Evolutionary conservation across 2,888 invertebrate species (phyloP).

Genomic region (Panzeria rudis): DNA sequence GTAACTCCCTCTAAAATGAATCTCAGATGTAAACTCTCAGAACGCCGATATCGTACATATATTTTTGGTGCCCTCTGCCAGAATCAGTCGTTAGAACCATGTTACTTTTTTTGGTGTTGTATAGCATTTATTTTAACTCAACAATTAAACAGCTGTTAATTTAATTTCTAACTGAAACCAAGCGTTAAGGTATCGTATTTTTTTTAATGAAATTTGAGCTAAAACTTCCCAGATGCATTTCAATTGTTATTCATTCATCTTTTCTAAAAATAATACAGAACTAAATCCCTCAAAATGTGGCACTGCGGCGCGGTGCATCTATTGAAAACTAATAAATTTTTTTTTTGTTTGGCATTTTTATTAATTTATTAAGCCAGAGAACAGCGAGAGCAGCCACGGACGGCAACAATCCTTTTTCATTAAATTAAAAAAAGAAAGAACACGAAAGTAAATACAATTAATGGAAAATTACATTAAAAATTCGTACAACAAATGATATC

Average conservation of each 20-base stretch:
- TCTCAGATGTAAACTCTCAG: no score
- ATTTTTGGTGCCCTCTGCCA: no score
- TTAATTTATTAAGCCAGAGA: conserved; percentile 28
- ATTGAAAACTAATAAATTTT: conserved; percentile 44
- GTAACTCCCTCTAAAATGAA: no score
- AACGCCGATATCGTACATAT: no score
- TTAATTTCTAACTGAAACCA: not conserved
- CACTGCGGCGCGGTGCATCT: conserved; percentile 32
- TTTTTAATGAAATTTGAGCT: conserved; percentile 27
- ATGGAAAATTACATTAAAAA: conserved; percentile 61
- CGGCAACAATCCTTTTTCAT: conserved; percentile 41
- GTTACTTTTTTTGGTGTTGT: no score
- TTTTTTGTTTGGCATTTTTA: conserved; percentile 29
- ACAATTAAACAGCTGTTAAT: conserved; percentile 2
- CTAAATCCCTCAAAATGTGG: conserved; percentile 15
- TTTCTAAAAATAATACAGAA: not conserved
- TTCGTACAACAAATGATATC: conserved; percentile 29
- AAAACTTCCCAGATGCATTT: not conserved
- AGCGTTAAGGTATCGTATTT: not conserved
- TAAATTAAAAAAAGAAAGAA: not conserved
- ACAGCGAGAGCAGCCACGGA: not conserved
- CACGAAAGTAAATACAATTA: conserved; percentile 33
- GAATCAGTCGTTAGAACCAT: no score
- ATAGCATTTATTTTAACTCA: not conserved
- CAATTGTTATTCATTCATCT: conserved; percentile 11